A percentile compares a stretch with the other conserved stretches of the same genome.
Conservation (phyloP, 2,888 invertebrate genomes). For the Callyntrura sp. region DNA sequence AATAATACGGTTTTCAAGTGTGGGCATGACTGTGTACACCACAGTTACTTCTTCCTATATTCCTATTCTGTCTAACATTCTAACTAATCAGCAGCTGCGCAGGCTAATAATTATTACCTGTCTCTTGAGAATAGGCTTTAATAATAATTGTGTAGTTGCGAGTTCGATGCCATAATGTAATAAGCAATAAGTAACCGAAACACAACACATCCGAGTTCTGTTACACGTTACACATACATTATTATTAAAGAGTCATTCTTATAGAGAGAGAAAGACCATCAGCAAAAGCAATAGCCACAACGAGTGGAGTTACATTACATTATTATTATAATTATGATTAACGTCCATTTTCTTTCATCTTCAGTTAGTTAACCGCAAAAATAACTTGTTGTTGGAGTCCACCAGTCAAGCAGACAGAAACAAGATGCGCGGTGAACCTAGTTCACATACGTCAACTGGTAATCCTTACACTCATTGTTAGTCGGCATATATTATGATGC, state of each 20-base stretch:
- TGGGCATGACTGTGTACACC: slow-evolving; percentile 23
- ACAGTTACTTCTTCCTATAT: slow-evolving; percentile 23
- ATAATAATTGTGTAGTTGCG: slow-evolving; percentile 53
- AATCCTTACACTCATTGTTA: background rate
- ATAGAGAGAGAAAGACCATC: background rate
- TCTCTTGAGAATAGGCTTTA: slow-evolving; percentile 60
- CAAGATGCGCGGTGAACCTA: background rate
- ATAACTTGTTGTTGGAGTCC: slow-evolving; percentile 10
- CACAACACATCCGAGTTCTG: slow-evolving; percentile 33
- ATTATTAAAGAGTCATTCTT: background rate
- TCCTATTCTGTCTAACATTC: slow-evolving; percentile 2
- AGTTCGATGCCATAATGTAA: slow-evolving; percentile 52
- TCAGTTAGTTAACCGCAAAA: slow-evolving; percentile 32
- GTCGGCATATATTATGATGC: background rate
- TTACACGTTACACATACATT: background rate
- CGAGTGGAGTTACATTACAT: background rate
- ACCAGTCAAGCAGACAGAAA: slow-evolving; percentile 1
- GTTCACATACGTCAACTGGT: slow-evolving; percentile 3
- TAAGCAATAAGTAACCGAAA: slow-evolving; percentile 32
- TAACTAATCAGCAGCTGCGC: slow-evolving; percentile 58
- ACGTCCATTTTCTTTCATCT: slow-evolving; percentile 9
- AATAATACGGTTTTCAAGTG: too few species aligned
- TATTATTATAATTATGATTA: slow-evolving; percentile 27
- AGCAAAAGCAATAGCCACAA: slow-evolving; percentile 2
- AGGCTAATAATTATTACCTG: slow-evolving; percentile 68